Conservation (phyloP, 1,140 invertebrate species). For the Drosophila bifasciata region DNA sequence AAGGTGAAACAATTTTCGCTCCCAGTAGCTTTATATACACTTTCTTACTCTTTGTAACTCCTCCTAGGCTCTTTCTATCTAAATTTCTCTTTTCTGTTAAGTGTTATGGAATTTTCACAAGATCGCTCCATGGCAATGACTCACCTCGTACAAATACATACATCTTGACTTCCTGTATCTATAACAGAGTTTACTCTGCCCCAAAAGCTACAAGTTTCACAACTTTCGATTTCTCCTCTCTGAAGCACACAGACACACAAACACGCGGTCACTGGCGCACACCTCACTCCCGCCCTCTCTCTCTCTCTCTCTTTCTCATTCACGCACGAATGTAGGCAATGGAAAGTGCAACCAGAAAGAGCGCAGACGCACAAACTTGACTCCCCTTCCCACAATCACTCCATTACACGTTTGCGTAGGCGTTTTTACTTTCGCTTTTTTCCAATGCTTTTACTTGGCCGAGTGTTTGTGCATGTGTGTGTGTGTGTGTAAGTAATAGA, state of each 20-base stretch:
- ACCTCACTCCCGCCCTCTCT: neutral
- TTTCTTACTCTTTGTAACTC: no score
- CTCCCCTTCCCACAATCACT: slow-evolving; percentile 12
- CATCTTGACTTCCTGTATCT: slow-evolving; percentile 58
- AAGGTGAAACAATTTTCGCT: no score
- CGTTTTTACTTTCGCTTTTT: slow-evolving; percentile 58
- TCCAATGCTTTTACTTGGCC: neutral
- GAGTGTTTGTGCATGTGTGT: neutral
- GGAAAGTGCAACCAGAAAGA: slow-evolving; percentile 52
- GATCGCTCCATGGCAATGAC: no score
- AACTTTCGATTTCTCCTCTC: slow-evolving; percentile 41
- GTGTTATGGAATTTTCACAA: no score
- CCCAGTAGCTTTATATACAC: no score
- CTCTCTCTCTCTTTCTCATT: neutral
- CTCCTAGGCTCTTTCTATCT: no score
- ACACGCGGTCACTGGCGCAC: neutral
- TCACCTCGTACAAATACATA: no score
- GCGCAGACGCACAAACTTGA: slow-evolving; percentile 66
- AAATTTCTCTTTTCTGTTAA: no score
- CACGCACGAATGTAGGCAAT: slow-evolving; percentile 70
- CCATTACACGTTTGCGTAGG: slow-evolving; percentile 4
- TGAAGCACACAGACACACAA: slow-evolving; percentile 16
- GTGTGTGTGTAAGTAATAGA: neutral
- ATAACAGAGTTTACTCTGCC: slow-evolving; percentile 60
- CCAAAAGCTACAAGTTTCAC: slow-evolving; percentile 63